Percentiles rank a stretch among this genome's conserved stretches.
Conservation (phyloP, 2,797 vertebrate species). For the Caiman crocodilus region DNA sequence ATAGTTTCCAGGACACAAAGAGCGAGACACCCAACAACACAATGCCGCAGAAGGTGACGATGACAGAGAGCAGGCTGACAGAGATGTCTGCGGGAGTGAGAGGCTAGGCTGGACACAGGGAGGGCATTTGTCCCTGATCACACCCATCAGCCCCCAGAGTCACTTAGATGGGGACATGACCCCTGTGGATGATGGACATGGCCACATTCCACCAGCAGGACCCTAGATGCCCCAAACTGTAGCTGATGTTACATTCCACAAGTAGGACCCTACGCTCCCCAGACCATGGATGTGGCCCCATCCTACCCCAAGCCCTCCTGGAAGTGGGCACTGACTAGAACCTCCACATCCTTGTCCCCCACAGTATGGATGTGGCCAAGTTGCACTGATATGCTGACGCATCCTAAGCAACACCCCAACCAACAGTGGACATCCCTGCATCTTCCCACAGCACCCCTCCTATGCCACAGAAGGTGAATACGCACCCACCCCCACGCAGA, state of each 20-base stretch:
- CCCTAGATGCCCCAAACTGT: neutral
- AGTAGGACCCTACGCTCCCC: too few relatives aligned
- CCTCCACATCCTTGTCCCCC: too few relatives aligned
- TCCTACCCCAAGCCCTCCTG: neutral
- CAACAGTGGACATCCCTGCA: too few relatives aligned
- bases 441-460: neutral
- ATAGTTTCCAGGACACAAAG: conserved; percentile 97
- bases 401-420: too few relatives aligned
- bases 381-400: too few relatives aligned
- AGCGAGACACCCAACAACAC: conserved; percentile 93
- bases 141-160: neutral
- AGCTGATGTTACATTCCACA: neutral
- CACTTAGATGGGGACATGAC: neutral
- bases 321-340: too few relatives aligned
- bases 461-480: too few relatives aligned
- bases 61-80: conserved; percentile 93
- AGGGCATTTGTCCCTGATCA: neutral
- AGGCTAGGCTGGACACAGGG: neutral
- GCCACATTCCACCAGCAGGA: neutral
- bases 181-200: neutral
- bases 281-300: neutral
- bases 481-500: too few relatives aligned
- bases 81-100: conserved; percentile 86
- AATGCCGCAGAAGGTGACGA: conserved; percentile 94
- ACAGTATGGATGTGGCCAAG: too few relatives aligned